phyloP scores from a whole-genome alignment of 1,140 invertebrate species.

The Ceratosolen solmsi region DNA sequence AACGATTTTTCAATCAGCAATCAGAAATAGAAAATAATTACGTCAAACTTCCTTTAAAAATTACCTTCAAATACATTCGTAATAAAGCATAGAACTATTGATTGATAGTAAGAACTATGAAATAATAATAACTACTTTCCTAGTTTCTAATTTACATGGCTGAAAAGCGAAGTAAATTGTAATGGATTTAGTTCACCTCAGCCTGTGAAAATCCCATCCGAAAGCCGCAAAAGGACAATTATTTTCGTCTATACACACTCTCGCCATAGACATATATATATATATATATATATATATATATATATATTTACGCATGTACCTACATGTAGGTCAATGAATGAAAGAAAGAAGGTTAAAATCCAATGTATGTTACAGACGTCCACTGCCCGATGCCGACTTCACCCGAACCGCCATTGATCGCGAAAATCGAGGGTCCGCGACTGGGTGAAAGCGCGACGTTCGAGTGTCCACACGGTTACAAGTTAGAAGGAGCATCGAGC shows the following conservation, averaged over 20 bases:
- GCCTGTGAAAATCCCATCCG: background rate
- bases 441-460: conserved; percentile 80
- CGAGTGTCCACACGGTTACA: conserved; percentile 82
- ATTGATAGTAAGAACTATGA: too few relatives aligned
- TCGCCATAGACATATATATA: too few relatives aligned
- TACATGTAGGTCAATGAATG: too few relatives aligned
- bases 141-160: background rate
- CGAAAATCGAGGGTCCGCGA: conserved; percentile 79
- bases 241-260: background rate
- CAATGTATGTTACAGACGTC: conserved; percentile 73
- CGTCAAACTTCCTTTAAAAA: too few relatives aligned
- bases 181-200: background rate
- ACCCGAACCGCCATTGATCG: conserved; percentile 72
- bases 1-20: too few relatives aligned
- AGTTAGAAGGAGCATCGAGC: conserved; percentile 79
- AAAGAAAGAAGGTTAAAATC: too few relatives aligned
- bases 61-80: too few relatives aligned
- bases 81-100: too few relatives aligned
- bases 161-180: background rate
- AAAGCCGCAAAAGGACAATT: background rate
- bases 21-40: too few relatives aligned
- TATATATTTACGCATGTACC: too few relatives aligned
- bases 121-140: too few relatives aligned
- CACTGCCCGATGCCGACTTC: conserved; percentile 75
- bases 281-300: too few relatives aligned